A percentile compares a stretch with the other conserved stretches of the same genome.
phyloP scores from a whole-genome alignment of 2,113 vertebrate genomes.

The Callospermophilus lateralis region DNA sequence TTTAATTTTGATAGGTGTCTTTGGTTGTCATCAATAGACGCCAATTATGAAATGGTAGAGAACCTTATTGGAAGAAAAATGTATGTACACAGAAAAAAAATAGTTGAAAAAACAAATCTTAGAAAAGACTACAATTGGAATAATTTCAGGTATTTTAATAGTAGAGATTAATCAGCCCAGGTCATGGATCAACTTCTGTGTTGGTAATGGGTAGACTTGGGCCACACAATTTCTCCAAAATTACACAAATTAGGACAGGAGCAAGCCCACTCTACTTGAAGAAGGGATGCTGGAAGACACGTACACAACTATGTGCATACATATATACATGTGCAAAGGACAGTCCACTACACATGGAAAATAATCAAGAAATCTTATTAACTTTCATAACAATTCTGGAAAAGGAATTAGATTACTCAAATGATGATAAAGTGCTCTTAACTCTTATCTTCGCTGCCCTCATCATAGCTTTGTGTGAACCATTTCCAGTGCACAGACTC shows the following conservation, averaged over 20 bases:
- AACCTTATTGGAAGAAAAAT: neutral
- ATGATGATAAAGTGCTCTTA: neutral
- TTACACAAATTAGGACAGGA: neutral
- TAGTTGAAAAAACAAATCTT: neutral
- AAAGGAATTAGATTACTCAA: neutral
- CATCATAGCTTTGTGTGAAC: neutral
- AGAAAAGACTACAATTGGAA: neutral
- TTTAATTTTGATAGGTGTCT: constrained; percentile 9
- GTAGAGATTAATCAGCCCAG: neutral
- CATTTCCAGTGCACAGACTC: neutral
- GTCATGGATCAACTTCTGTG: neutral
- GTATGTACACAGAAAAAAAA: neutral
- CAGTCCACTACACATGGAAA: neutral
- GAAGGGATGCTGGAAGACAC: neutral
- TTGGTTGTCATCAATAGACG: neutral
- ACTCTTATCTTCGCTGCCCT: neutral
- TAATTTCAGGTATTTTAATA: neutral
- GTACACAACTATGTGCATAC: neutral
- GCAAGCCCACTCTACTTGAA: neutral
- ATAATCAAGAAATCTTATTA: neutral
- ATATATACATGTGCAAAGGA: neutral
- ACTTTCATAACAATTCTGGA: constrained; percentile 1
- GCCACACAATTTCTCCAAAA: neutral
- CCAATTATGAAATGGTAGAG: neutral
- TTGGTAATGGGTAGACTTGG: neutral